phyloP scores from a whole-genome alignment of 2,888 invertebrate species.

The Gnatocerus cornutus region DNA sequence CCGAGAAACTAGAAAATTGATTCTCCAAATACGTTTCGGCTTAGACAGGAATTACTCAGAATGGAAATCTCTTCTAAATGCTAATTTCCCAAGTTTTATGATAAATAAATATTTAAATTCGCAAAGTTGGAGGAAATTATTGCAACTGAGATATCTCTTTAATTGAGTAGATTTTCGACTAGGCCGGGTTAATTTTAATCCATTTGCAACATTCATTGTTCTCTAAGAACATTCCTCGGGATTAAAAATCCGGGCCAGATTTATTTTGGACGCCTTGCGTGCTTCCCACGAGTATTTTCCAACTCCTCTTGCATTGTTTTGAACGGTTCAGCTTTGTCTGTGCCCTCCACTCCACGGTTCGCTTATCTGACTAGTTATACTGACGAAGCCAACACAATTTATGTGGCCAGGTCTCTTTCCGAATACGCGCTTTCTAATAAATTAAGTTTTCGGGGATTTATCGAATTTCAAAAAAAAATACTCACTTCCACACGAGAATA shows the following conservation, averaged over 20 bases:
- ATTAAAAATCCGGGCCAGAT: constrained; percentile 65
- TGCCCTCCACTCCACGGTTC: constrained; percentile 29
- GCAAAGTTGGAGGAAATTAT: constrained; percentile 47
- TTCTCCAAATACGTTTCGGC: constrained; percentile 41
- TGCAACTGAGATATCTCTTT: constrained; percentile 42
- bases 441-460: constrained; percentile 5
- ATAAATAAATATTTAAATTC: constrained; percentile 56
- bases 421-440: constrained; percentile 20
- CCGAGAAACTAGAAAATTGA: constrained; percentile 44
- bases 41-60: constrained; percentile 41
- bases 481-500: constrained; percentile 92
- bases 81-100: constrained; percentile 58
- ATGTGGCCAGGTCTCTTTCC: constrained; percentile 15
- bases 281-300: constrained; percentile 63
- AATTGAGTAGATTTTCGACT: constrained; percentile 53
- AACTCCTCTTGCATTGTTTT: constrained; percentile 56
- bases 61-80: constrained; percentile 47
- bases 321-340: constrained; percentile 54
- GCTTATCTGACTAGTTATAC: constrained; percentile 34
- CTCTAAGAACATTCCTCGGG: constrained; percentile 54
- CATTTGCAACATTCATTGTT: constrained; percentile 54
- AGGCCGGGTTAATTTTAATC: constrained; percentile 54
- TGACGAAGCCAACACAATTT: constrained; percentile 20
- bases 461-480: constrained; percentile 62
- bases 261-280: constrained; percentile 61